These are phyloP conservation scores for Oncorhynchus nerka DNA, from an alignment of 2,113 vertebrate genomes.

Conservation along the genomic window DNA sequence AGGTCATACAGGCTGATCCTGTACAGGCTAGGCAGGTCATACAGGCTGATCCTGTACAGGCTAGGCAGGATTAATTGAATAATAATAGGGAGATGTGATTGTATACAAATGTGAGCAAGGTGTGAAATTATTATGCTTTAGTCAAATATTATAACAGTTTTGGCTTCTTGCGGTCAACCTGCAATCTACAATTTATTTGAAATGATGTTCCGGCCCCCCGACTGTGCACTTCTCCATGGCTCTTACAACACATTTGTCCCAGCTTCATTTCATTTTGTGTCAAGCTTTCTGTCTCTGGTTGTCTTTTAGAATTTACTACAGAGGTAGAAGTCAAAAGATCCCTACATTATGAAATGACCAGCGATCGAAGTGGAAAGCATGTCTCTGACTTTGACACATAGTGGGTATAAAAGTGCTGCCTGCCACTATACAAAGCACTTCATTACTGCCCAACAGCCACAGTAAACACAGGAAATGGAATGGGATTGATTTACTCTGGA, in stretches of 20 bases:
- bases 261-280: background rate
- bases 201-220: no score
- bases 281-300: background rate
- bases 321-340: conserved; percentile 27
- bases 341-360: conserved; percentile 51
- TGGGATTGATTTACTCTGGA: conserved; percentile 38
- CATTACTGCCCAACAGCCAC: conserved; percentile 20
- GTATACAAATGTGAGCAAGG: no score
- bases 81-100: no score
- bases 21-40: no score
- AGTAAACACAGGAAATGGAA: background rate
- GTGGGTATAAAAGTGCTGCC: conserved; percentile 24
- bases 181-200: no score
- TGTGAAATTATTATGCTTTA: no score
- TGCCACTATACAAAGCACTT: conserved; percentile 19
- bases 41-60: no score
- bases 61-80: no score
- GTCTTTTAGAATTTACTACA: conserved; percentile 37
- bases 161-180: no score
- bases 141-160: no score
- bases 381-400: conserved; percentile 21
- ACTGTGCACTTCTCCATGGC: background rate
- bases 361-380: conserved; percentile 33
- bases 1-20: no score
- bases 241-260: background rate